Percentiles rank a stretch among this genome's conserved stretches.
Evolutionary conservation across 2,113 vertebrate genomes (phyloP).

Genomic region (Nycticorax nycticorax): DNA sequence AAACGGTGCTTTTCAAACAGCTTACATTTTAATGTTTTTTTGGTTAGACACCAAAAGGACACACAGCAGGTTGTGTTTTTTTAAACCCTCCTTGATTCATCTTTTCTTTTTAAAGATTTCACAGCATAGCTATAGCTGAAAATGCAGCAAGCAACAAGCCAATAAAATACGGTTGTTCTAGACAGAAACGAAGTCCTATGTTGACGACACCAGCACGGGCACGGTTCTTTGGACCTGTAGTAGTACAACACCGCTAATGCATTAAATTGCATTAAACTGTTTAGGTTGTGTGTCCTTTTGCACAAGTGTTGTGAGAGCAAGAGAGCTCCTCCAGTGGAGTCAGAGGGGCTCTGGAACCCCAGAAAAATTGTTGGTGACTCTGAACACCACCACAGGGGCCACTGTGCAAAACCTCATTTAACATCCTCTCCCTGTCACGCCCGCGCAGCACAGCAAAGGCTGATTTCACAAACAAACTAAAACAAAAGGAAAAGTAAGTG

Average conservation of each 20-base stretch:
- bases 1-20: not conserved
- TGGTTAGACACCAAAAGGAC: not conserved
- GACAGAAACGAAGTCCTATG: not conserved
- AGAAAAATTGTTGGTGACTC: not conserved
- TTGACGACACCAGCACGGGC: not conserved
- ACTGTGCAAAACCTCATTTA: not conserved
- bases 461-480: not conserved
- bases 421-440: not conserved
- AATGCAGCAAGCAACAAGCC: not conserved
- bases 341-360: not conserved
- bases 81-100: not conserved
- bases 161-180: not conserved
- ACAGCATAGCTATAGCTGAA: not conserved
- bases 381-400: not conserved
- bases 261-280: not conserved
- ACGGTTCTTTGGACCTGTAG: not conserved
- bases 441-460: accelerated
- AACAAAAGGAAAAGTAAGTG: not conserved
- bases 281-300: not conserved
- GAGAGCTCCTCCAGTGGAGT: not conserved
- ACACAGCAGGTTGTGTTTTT: not conserved
- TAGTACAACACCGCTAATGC: not conserved
- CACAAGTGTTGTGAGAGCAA: not conserved
- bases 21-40: not conserved
- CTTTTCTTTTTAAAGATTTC: not conserved